Evolutionary conservation across 2,888 invertebrate species (phyloP).

Genomic region (Caenorhabditis zanzibari): DNA sequence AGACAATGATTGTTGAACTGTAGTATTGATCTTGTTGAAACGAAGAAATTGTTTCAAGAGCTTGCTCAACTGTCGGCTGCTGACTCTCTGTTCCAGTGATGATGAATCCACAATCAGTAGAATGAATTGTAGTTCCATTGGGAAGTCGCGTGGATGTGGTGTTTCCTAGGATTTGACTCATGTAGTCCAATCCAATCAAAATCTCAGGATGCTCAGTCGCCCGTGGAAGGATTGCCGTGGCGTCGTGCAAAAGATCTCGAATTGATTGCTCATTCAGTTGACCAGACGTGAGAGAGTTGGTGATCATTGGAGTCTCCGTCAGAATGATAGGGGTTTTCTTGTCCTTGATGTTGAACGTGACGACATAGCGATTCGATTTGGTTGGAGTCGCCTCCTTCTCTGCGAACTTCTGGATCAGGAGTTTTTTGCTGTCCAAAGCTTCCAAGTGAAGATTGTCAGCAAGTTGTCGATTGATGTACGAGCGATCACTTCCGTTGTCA

Average conservation of each 20-base stretch:
- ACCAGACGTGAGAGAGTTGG: background rate
- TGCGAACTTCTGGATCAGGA: too few species aligned
- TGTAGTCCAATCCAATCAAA: conserved; percentile 44
- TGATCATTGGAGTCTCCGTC: background rate
- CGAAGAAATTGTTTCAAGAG: background rate
- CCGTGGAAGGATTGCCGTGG: background rate
- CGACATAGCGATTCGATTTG: too few species aligned
- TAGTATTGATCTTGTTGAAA: background rate
- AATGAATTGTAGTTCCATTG: conserved; percentile 14
- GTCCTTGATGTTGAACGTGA: too few species aligned
- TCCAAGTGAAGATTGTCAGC: too few species aligned
- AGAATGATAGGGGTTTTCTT: background rate
- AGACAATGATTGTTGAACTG: too few species aligned
- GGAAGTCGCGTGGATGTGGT: background rate
- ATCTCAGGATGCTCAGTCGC: background rate
- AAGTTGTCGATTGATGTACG: too few species aligned
- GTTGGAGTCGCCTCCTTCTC: too few species aligned
- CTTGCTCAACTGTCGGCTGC: background rate
- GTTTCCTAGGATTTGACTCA: conserved; percentile 9
- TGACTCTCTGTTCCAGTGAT: conserved; percentile 30
- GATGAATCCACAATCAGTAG: conserved; percentile 24
- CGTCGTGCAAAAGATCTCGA: background rate
- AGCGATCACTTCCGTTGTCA: too few species aligned
- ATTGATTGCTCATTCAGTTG: background rate
- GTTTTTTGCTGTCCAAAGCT: too few species aligned